phyloP scores from a whole-genome alignment of 2,113 vertebrate species.

The Actinemys pallida region DNA sequence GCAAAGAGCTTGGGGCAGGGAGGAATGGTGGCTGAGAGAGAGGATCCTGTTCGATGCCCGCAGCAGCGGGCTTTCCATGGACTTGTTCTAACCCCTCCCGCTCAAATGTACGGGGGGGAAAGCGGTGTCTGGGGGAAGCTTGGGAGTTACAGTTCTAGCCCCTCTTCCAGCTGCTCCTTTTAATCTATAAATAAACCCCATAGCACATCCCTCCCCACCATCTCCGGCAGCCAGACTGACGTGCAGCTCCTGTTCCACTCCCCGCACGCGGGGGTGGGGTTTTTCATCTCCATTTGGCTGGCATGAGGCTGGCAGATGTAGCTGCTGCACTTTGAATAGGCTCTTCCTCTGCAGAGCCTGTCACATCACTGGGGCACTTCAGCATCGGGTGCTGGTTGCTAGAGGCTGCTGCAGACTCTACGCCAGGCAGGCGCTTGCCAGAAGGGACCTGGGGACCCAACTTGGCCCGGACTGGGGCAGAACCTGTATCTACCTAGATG shows the following conservation, averaged over 20 bases:
- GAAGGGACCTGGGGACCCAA: background rate
- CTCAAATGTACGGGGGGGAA: no score
- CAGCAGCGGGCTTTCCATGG: background rate
- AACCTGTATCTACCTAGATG: background rate
- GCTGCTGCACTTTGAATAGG: background rate
- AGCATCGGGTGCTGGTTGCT: background rate
- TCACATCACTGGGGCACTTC: background rate
- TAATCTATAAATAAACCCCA: background rate
- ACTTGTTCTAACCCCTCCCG: background rate
- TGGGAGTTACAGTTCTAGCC: background rate
- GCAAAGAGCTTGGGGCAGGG: background rate
- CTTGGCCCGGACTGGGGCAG: background rate
- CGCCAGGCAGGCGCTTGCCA: no score
- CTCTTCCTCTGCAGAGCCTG: background rate
- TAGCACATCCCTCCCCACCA: no score
- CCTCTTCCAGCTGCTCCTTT: no score
- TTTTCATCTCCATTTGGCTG: background rate
- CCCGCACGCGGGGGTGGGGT: background rate
- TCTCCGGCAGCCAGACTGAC: background rate
- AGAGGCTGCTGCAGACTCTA: background rate
- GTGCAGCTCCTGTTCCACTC: background rate
- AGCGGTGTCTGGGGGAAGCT: background rate
- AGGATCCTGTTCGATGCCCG: fast-evolving
- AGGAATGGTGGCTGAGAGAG: background rate
- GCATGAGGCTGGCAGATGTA: background rate